Base-by-base conservation (phyloP, 2,888 invertebrate genomes). In the Allacma fusca region DNA sequence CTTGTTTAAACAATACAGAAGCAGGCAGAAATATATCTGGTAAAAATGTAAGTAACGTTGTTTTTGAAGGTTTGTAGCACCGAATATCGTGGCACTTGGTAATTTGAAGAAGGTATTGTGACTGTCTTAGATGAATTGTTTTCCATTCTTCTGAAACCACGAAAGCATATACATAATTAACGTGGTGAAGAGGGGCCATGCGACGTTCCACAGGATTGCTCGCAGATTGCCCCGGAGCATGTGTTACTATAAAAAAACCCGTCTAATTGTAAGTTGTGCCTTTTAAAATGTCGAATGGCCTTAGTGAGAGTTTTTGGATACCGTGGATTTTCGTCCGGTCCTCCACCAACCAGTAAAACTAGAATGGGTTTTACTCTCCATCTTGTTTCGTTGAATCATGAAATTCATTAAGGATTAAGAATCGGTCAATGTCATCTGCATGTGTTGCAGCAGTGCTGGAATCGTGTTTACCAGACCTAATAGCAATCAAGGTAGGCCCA, bases 401-500 rank as follows among this genome's bases (percentile, higher is more conserved):
- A n/a, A n/a, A n/a, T n/a, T n/a, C n/a, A n/a, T n/a, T n/a, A n/a
- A n/a, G n/a, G n/a, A n/a, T n/a, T n/a, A n/a, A n/a, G n/a, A n/a
- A n/a, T 85, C 85, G 75, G 19, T 85, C 77, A 5, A 86, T 82
- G 74, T 86, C 86, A 24, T 19, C 21, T 21, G 82, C 81, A 80
- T 86, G 86, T 23, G 83, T 80, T 44, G 71, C 68, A 34, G 86
- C 85, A 26, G 83, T 85, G 13, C 83, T 84, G 19, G 80, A 82
- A 57, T 80, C 81, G 76, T 86, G 85, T 77, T 85, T 86, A 1
- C 83, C 85, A 74, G 82, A 83, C 19, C 85, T 62, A 19, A 87
- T 85, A 12, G 86, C 85, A 62, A 88, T 84, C 82, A 86, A 87
- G 73, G 87, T 88, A 72, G 88, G 87, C 19, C 87, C n/a, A n/a